phyloP scores from a whole-genome alignment of 1,140 invertebrate genomes.

The Anastrepha obliqua region DNA sequence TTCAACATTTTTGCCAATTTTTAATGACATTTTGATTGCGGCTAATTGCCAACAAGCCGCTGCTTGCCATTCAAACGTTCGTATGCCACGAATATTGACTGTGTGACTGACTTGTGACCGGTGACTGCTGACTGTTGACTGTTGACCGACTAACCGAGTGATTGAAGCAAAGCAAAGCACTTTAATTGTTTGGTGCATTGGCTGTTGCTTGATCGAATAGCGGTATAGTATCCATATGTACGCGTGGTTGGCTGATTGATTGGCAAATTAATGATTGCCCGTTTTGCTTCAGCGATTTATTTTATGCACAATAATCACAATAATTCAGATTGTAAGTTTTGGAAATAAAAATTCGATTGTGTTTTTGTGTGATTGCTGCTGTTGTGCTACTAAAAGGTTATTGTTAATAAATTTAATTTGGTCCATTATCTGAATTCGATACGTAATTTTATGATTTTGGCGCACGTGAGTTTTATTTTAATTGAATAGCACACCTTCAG shows the following conservation, averaged over 20 bases:
- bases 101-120: conserved; percentile 41
- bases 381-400: background rate
- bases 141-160: background rate
- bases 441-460: conserved; percentile 36
- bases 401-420: conserved; percentile 22
- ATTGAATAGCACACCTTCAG: conserved; percentile 13
- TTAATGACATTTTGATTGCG: conserved; percentile 47
- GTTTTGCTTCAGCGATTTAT: background rate
- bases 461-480: conserved; percentile 38
- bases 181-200: conserved; percentile 25
- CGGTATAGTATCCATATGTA: background rate
- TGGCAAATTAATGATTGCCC: background rate
- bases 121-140: conserved; percentile 31
- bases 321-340: conserved; percentile 38
- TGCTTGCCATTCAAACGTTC: background rate
- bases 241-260: conserved; percentile 27
- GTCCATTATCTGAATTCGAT: conserved; percentile 8
- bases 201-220: background rate
- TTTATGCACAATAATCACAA: background rate
- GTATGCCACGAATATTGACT: background rate
- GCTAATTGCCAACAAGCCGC: conserved; percentile 11
- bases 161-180: background rate
- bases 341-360: background rate
- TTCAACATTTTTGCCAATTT: conserved; percentile 37
- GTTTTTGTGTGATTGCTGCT: background rate